Conservation (phyloP, 1,140 invertebrate species). For the Saccostrea glomerata region DNA sequence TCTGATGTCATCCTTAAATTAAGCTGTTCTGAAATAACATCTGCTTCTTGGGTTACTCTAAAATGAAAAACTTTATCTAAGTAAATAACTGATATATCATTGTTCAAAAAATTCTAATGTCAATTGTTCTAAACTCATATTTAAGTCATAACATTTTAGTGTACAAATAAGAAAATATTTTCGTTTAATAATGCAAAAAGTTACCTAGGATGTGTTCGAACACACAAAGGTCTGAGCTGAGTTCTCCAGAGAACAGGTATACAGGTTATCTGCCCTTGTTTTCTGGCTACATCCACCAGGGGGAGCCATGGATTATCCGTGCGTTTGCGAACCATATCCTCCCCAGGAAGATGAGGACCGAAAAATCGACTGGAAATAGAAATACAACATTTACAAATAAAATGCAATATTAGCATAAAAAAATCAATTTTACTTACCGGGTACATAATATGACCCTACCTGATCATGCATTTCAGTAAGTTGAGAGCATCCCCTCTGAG, state of each 20-base stretch:
- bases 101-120: no score
- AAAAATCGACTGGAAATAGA: background rate
- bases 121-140: no score
- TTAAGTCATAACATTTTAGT: no score
- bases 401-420: no score
- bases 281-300: background rate
- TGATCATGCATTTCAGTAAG: no score
- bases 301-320: slow-evolving; percentile 5
- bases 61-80: background rate
- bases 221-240: slow-evolving; percentile 6
- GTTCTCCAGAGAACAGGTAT: slow-evolving; percentile 26
- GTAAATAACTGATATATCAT: no score
- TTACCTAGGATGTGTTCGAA: background rate
- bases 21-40: slow-evolving; percentile 45
- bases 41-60: slow-evolving; percentile 48
- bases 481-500: no score
- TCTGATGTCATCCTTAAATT: slow-evolving; percentile 53
- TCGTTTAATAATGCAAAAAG: background rate
- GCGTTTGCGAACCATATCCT: background rate
- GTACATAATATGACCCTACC: no score
- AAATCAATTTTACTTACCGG: no score
- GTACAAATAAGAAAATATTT: no score
- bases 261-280: slow-evolving; percentile 31
- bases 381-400: background rate
- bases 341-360: background rate